Conservation (phyloP, 2,113 vertebrate species). For the Bos javanicus region DNA sequence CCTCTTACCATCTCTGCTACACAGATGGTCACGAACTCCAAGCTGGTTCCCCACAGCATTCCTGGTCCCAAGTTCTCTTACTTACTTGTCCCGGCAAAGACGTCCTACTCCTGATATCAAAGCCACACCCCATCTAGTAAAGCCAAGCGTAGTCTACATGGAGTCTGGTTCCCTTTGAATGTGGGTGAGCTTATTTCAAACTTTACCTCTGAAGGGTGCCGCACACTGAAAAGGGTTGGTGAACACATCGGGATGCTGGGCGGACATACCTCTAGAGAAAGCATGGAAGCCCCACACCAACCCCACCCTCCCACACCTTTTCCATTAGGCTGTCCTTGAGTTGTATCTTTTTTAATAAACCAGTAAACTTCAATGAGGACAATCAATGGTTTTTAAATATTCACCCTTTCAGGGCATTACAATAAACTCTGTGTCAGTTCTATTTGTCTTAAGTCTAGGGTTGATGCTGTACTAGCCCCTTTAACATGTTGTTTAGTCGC, state of each 20-base stretch:
- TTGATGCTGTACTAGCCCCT: neutral
- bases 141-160: neutral
- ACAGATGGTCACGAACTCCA: neutral
- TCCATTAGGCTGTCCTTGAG: neutral
- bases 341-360: neutral
- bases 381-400: neutral
- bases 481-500: neutral
- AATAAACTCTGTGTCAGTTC: neutral
- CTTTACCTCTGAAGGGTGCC: neutral
- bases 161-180: neutral
- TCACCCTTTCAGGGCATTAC: neutral
- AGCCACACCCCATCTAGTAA: neutral
- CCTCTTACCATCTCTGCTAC: neutral
- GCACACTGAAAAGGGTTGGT: neutral
- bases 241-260: neutral
- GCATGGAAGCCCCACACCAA: neutral
- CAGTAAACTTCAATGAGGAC: neutral
- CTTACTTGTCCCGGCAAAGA: neutral
- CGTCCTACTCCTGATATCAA: neutral
- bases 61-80: no score
- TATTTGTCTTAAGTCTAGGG: neutral
- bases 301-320: neutral
- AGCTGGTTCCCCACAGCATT: neutral
- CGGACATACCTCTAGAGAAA: neutral
- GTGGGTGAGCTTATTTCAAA: neutral